phyloP scores from a whole-genome alignment of 2,113 vertebrate genomes.

The Macaca nemestrina region DNA sequence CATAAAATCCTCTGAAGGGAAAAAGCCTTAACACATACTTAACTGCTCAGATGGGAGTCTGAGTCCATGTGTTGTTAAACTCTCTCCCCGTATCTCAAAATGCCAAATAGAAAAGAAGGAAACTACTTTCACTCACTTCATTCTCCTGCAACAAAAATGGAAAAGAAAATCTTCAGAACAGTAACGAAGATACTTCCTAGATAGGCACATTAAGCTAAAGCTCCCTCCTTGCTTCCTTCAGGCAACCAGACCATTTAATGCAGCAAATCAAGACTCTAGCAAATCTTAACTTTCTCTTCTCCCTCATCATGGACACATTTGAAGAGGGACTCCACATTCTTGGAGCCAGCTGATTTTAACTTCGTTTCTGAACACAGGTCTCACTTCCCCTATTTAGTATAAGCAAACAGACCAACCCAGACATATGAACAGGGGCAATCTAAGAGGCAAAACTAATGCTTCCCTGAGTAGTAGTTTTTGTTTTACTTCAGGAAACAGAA shows the following conservation, averaged over 20 bases:
- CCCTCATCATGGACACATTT: not conserved
- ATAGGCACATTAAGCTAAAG: not conserved
- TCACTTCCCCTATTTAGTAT: not conserved
- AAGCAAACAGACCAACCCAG: not conserved
- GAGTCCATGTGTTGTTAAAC: not conserved
- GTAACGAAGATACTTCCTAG: not conserved
- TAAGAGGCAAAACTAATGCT: not conserved
- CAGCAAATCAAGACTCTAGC: not conserved
- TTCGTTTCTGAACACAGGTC: not conserved
- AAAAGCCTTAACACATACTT: not conserved
- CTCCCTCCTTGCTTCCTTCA: not conserved
- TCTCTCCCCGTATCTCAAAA: not conserved
- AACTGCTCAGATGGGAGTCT: not conserved
- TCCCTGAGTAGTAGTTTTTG: not conserved
- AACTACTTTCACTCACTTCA: not conserved
- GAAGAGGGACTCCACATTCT: not conserved
- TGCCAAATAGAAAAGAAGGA: not conserved
- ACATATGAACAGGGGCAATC: not conserved
- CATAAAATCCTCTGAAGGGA: not conserved
- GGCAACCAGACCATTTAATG: not conserved
- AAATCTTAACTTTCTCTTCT: not conserved
- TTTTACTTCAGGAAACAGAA: constrained; percentile 7
- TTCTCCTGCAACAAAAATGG: not conserved
- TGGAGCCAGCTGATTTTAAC: not conserved
- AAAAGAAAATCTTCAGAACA: constrained; percentile 8